Conservation (phyloP, 2,797 vertebrate species). For the Myiotriccus ornatus region DNA sequence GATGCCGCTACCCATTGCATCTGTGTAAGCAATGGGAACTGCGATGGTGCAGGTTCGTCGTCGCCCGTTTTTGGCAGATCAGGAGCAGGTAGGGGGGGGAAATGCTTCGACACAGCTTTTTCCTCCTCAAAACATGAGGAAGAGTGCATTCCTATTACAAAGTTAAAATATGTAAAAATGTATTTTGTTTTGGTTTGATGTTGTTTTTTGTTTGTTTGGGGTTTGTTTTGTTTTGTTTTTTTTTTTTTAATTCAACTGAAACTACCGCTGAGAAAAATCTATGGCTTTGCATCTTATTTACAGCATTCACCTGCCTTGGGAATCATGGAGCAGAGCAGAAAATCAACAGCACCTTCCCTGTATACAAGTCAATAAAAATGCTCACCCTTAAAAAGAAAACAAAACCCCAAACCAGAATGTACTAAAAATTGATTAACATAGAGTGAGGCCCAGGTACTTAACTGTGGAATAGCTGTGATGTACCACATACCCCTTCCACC, state of each 20-base stretch:
- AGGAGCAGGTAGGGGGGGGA: fast-evolving
- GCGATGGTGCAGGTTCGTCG: fast-evolving
- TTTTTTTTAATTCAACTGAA: not conserved
- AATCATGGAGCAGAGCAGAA: not conserved
- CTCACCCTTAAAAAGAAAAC: not conserved
- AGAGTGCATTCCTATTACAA: not conserved
- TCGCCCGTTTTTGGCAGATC: fast-evolving
- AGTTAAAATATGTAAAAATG: not conserved
- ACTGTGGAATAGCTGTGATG: too few relatives aligned
- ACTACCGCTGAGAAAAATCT: not conserved
- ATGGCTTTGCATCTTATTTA: fast-evolving
- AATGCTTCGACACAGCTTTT: too few relatives aligned
- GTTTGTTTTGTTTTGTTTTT: too few relatives aligned
- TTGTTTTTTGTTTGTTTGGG: too few relatives aligned
- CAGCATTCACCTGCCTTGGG: fast-evolving
- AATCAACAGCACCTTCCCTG: not conserved
- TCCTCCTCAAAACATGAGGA: not conserved
- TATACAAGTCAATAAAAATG: fast-evolving
- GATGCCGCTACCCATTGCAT: fast-evolving
- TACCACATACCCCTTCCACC: fast-evolving
- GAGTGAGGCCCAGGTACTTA: not conserved
- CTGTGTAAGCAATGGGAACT: fast-evolving
- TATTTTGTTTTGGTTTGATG: not conserved
- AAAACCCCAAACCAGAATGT: fast-evolving
- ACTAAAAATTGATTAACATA: not conserved